A percentile compares a stretch with the other conserved stretches of the same genome.
phyloP scores from a whole-genome alignment of 2,797 vertebrate species.

The Hydrolagus colliei region DNA sequence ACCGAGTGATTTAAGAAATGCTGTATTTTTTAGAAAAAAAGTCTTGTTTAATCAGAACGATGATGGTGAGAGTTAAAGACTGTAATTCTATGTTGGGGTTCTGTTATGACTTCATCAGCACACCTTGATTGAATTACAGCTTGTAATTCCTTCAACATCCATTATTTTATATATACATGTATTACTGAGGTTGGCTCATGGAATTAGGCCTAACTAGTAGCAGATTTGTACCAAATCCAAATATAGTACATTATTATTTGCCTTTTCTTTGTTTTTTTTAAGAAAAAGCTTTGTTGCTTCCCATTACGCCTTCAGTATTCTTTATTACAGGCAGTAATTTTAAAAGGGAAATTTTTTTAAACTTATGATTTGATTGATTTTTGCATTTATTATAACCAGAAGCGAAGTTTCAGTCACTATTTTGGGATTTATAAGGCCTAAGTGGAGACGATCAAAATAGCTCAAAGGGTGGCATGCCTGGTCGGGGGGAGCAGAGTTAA shows the following conservation, averaged over 20 bases:
- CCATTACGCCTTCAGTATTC: neutral
- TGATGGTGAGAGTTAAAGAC: neutral
- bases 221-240: neutral
- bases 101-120: neutral
- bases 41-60: too few relatives aligned
- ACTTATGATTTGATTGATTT: neutral
- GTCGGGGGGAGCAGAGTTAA: too few relatives aligned
- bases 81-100: neutral
- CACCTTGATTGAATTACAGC: neutral
- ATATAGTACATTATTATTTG: neutral
- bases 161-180: neutral
- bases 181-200: neutral
- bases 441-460: too few relatives aligned
- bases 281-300: neutral
- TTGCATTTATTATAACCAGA: neutral
- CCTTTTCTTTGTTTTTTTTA: neutral
- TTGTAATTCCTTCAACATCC: neutral
- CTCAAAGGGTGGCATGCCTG: too few relatives aligned
- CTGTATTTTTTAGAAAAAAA: neutral
- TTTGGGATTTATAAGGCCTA: too few relatives aligned
- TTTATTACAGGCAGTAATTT: neutral
- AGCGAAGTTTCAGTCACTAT: neutral
- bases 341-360: neutral
- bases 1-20: neutral
- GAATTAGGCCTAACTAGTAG: neutral